Conservation (phyloP, 2,113 vertebrate species). For the Pterocles orientalis region DNA sequence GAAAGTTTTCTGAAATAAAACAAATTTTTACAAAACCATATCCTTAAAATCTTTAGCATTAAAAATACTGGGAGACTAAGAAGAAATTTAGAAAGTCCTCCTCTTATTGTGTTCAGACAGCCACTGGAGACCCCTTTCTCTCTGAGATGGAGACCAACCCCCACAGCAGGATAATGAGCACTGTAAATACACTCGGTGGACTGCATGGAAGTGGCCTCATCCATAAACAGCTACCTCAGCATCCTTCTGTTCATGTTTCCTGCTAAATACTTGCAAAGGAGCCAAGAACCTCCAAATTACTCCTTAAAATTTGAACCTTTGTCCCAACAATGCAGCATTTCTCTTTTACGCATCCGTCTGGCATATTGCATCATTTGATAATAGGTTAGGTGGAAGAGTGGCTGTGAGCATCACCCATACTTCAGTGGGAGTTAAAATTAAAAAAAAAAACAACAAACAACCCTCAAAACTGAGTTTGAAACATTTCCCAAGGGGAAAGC, state of each 20-base stretch:
- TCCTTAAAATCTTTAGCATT: neutral
- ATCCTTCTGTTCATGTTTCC: neutral
- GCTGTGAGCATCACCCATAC: neutral
- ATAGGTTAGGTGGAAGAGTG: neutral
- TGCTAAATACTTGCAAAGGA: conserved; percentile 38
- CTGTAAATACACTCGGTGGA: conserved; percentile 7
- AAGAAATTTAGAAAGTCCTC: neutral
- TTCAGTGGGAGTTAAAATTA: neutral
- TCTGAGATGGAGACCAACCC: neutral
- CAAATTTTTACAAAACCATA: neutral
- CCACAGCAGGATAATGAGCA: neutral
- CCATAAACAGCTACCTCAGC: neutral
- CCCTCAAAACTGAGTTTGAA: neutral
- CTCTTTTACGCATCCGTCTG: neutral
- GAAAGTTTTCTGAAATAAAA: conserved; percentile 44
- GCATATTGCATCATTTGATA: neutral
- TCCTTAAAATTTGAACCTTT: conserved; percentile 50
- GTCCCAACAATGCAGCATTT: neutral
- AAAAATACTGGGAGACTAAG: neutral
- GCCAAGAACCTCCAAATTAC: conserved; percentile 46
- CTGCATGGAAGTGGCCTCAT: neutral
- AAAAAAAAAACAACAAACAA: neutral
- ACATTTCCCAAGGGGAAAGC: neutral
- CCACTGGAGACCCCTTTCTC: neutral
- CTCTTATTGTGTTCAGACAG: neutral